Evolutionary conservation across 92 coral and sea anemone genomes (phyloP).

Genomic region (Bergia sp.): DNA sequence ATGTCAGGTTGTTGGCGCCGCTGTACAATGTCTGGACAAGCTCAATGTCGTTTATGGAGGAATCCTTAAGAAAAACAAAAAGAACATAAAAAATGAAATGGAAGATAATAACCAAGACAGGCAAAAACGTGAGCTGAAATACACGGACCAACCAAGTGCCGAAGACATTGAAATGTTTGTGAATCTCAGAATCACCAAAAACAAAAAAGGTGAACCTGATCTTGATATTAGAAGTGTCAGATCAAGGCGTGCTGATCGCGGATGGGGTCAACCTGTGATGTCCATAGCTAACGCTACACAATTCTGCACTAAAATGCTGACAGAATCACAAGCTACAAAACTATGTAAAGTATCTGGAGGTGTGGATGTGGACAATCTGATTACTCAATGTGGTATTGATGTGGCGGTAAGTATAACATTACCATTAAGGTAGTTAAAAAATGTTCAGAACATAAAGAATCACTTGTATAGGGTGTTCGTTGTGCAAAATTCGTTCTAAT

Average conservation of each 20-base stretch:
- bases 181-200: neutral
- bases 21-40: slow-evolving; percentile 20
- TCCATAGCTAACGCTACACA: slow-evolving; percentile 64
- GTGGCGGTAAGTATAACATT: slow-evolving; percentile 52
- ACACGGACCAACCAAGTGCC: slow-evolving; percentile 22
- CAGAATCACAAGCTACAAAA: slow-evolving; percentile 60
- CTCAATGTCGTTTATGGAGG: neutral
- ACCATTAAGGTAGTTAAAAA: neutral
- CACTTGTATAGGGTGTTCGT: too few relatives aligned
- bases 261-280: slow-evolving; percentile 28
- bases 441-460: too few relatives aligned
- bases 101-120: neutral
- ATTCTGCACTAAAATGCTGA: slow-evolving; percentile 54
- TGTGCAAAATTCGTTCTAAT: too few relatives aligned
- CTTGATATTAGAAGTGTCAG: neutral
- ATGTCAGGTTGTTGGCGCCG: slow-evolving; percentile 27
- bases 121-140: neutral
- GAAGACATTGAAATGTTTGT: slow-evolving; percentile 13
- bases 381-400: slow-evolving; percentile 57
- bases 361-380: slow-evolving; percentile 50
- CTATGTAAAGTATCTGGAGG: slow-evolving; percentile 54
- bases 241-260: slow-evolving; percentile 1
- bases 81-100: slow-evolving; percentile 14
- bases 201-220: neutral
- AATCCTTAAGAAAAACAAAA: slow-evolving; percentile 12